Evolutionary conservation across 2,888 invertebrate genomes (phyloP), one percentile per base, ranked within the genome.

Genomic region (Carterocephalus palaemon): DNA sequence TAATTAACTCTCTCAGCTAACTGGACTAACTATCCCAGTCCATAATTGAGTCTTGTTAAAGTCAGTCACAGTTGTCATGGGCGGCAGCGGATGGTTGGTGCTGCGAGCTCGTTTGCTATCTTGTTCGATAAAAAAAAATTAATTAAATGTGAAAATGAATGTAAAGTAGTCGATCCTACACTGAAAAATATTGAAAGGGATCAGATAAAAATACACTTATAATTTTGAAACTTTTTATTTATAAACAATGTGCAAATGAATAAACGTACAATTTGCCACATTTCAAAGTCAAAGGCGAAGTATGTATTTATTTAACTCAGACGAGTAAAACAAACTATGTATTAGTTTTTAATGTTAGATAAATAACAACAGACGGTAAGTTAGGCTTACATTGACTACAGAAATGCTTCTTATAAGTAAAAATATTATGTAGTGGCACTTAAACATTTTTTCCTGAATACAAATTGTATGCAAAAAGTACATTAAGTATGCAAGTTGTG

Each of bases 241-340:
- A 61, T 73, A 75, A 82, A 83, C 81, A 77, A 76, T 82, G 82
- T 77, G 83, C 77, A 83, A 81, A 83, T 80, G 71, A 78, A 70
- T 70, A 68, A 68, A 70, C 58, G 55, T 60, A 67, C 64, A 65
- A 74, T 74, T 72, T 70, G 73, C 70, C 55, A 54, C 53, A 43
- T 51, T 40, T 37, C 22, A 32, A 40, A 41, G 46, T 49, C 45
- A 37, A 15, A 22, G 29, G 33, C 31, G 29, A 17, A 54, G 51
- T n/a, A n/a, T n/a, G n/a, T n/a, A n/a, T 52, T 50, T 46, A 50
- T 53, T 48, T 31, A 57, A 62, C 60, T 64, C 57, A 61, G 59
- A 58, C 61, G 59, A 66, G 57, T 61, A 60, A 65, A 67, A 68
- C 63, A 64, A 64, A 67, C 57, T 61, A 59, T 57, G 31, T 24